A percentile compares a stretch with the other conserved stretches of the same genome.
phyloP scores from a whole-genome alignment of 1,140 invertebrate genomes.

The Macrotrachela quadricornifera region DNA sequence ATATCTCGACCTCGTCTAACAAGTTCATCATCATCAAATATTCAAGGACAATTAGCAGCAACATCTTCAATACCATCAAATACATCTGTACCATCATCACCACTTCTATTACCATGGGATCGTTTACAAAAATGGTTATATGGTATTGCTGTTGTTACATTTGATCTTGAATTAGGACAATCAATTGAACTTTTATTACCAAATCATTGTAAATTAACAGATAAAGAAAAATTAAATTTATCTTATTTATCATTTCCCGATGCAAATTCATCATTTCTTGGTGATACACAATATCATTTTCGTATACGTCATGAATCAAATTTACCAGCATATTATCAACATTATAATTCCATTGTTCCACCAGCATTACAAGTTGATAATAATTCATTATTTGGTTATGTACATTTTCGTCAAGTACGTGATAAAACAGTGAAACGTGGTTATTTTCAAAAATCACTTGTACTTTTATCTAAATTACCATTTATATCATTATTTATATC shows the following conservation, averaged over 20 bases:
- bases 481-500: slow-evolving; percentile 78
- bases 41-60: no score
- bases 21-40: no score
- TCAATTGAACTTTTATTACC: slow-evolving; percentile 82
- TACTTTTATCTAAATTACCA: slow-evolving; percentile 60
- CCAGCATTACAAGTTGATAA: slow-evolving; percentile 21
- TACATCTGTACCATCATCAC: no score
- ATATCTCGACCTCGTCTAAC: no score
- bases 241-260: slow-evolving; percentile 96
- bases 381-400: slow-evolving; percentile 61
- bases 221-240: slow-evolving; percentile 83
- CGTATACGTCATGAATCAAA: slow-evolving; percentile 37
- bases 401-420: slow-evolving; percentile 92
- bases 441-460: slow-evolving; percentile 96
- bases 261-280: slow-evolving; percentile 75
- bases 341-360: slow-evolving; percentile 7
- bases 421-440: slow-evolving; percentile 72
- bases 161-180: slow-evolving; percentile 90
- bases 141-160: slow-evolving; percentile 87
- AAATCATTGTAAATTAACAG: slow-evolving; percentile 50
- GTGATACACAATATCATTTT: slow-evolving; percentile 87
- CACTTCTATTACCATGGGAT: slow-evolving; percentile 25
- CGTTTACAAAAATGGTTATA: slow-evolving; percentile 74
- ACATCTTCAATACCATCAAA: no score
- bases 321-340: background rate